Evolutionary conservation across 2,888 invertebrate species (phyloP).

Genomic region (Tinea pellionella): DNA sequence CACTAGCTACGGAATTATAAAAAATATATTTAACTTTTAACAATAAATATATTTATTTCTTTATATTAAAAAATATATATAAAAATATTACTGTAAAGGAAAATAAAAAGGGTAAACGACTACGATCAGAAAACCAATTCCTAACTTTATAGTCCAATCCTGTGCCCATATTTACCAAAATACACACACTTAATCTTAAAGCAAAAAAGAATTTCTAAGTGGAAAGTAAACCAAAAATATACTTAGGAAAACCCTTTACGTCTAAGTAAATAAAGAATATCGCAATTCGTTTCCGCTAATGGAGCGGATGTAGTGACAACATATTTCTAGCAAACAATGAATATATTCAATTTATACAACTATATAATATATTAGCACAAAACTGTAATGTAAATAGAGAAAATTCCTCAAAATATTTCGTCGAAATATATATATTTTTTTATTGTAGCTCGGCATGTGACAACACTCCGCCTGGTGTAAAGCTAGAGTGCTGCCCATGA

Average conservation of each 20-base stretch:
- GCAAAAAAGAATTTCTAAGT: background rate
- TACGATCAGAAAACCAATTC: background rate
- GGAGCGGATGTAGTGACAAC: constrained; percentile 32
- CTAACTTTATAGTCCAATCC: background rate
- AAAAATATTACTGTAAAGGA: background rate
- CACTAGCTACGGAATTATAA: no score
- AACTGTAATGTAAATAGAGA: constrained; percentile 9
- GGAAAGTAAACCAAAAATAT: constrained; percentile 1
- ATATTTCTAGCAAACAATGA: constrained; percentile 33
- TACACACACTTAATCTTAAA: background rate
- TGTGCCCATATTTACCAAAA: background rate
- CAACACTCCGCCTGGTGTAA: no score
- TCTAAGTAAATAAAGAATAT: constrained; percentile 30
- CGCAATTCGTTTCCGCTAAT: constrained; percentile 36
- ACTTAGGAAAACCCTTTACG: constrained; percentile 21
- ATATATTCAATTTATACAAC: constrained; percentile 28
- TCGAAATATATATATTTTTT: no score
- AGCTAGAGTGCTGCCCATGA: no score
- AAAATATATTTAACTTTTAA: no score
- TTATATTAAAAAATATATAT: no score
- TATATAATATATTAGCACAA: background rate
- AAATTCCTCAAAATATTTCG: background rate
- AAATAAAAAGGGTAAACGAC: background rate
- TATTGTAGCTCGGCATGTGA: no score
- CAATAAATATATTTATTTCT: no score